Base-by-base conservation (phyloP, 1,140 invertebrate genomes). In the Saccostrea glomerata region DNA sequence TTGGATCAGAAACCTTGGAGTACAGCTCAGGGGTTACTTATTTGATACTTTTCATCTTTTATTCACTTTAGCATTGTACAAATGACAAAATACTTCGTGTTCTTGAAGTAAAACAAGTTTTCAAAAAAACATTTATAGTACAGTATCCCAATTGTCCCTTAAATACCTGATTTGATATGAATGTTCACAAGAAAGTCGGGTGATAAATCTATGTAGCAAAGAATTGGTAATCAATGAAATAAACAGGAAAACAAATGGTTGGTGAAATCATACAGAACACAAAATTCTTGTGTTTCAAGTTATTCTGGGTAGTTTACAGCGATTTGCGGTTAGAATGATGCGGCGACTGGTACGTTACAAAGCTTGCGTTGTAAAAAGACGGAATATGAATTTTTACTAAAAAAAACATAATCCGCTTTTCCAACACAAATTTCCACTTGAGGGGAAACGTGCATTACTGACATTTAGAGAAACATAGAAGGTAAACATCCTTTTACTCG, bases 401-500 rank as follows among this genome's bases (percentile, higher is more conserved):
- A 56, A 84, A 84, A 84, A 54, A 54, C 55, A 56, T 84, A 84
- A 84, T 84, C 82, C 82, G 82, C 47, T 56, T 84, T 84, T 84
- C 47, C 82, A 84, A 84, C 82, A 54, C n/a, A 56, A 84, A 84
- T 84, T 84, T 84, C 82, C 82, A 84, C 82, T 84, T 56, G 82
- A 84, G 82, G 55, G 40, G 30, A 84, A 84, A 84, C 82, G 40
- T 84, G 47, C 82, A 55, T 54, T 84, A 84, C 82, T 56, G 82
- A 84, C 82, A 84, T 84, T 55, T 84, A 56, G 23, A 84, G 30
- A 84, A 56, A 84, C 47, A 84, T 77, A 77, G 30, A 77, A 77
- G 25, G 70, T 77, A 77, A 77, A 77, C 70, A 77, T 77, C 70
- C 70, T 36, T 77, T 25, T 77, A 77, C 25, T 77, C 25, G 70